Percentiles rank a stretch among this genome's conserved stretches.
Evolutionary conservation across 2,113 vertebrate species (phyloP).

Genomic region (Oncorhynchus clarkii): DNA sequence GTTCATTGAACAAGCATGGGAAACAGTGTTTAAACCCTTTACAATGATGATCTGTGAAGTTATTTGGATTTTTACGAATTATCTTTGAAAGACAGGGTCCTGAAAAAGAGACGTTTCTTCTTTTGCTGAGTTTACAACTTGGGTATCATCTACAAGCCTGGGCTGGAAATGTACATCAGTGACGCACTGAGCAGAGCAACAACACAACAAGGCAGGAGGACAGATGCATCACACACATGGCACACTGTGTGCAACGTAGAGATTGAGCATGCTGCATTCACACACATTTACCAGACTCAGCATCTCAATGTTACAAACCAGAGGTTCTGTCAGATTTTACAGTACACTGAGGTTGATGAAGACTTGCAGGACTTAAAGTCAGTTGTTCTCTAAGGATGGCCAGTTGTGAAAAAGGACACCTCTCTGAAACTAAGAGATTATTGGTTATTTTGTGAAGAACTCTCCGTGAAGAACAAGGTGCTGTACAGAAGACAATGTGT

Average conservation of each 20-base stretch:
- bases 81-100: too few species aligned
- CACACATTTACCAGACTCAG: slow-evolving; percentile 17
- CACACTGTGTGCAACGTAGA: slow-evolving; percentile 11
- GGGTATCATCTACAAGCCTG: slow-evolving; percentile 27
- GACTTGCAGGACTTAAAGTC: slow-evolving; percentile 15
- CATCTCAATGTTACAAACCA: slow-evolving; percentile 37
- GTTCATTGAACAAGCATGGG: too few species aligned
- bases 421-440: slow-evolving; percentile 8
- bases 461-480: slow-evolving; percentile 7
- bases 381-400: slow-evolving; percentile 10
- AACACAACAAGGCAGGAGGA: neutral
- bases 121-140: too few species aligned
- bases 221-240: neutral
- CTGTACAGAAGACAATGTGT: slow-evolving; percentile 9
- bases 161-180: slow-evolving; percentile 31
- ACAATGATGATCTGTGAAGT: too few species aligned
- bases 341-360: slow-evolving; percentile 23
- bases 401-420: neutral
- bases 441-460: slow-evolving; percentile 3
- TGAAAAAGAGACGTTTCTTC: too few species aligned
- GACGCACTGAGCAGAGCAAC: slow-evolving; percentile 27
- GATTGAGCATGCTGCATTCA: slow-evolving; percentile 17
- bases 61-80: neutral
- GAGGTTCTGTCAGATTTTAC: slow-evolving; percentile 15
- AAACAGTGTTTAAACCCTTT: too few species aligned